Evolutionary conservation across 2,797 vertebrate genomes (phyloP).

Genomic region (Coregonus ussuriensis): DNA sequence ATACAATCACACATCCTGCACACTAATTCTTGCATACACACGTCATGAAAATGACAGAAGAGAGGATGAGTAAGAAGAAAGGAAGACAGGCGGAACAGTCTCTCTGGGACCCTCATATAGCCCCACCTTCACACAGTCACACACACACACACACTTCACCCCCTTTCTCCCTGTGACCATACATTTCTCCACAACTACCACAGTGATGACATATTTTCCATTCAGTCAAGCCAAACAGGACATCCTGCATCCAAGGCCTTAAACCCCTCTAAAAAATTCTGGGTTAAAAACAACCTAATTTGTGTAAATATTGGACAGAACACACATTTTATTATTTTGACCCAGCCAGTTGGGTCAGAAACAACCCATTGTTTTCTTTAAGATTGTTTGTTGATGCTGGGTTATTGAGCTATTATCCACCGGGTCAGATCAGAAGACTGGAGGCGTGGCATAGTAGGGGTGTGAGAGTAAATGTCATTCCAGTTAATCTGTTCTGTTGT

Average conservation of each 20-base stretch:
- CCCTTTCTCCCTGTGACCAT: neutral
- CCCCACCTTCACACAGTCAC: too few relatives aligned
- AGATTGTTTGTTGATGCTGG: too few relatives aligned
- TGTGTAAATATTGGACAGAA: too few relatives aligned
- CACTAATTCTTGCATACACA: neutral
- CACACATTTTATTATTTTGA: too few relatives aligned
- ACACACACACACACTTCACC: neutral
- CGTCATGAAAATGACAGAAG: neutral
- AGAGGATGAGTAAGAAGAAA: constrained; percentile 9
- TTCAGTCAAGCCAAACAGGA: constrained; percentile 78
- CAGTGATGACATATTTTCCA: constrained; percentile 71
- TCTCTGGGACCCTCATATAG: neutral
- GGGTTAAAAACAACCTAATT: constrained; percentile 6
- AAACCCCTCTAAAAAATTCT: neutral
- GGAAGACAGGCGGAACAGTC: neutral
- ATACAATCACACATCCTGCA: neutral
- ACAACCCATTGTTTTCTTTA: too few relatives aligned
- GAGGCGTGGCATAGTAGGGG: too few relatives aligned
- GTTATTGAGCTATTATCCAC: too few relatives aligned
- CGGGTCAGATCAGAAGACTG: too few relatives aligned
- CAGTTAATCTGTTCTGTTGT: too few relatives aligned
- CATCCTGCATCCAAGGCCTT: constrained; percentile 69
- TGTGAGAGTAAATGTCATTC: too few relatives aligned
- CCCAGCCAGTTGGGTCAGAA: too few relatives aligned
- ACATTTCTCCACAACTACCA: constrained; percentile 36